Evolutionary conservation across 1,140 invertebrate species (phyloP), one percentile per base, ranked within the genome.

Genomic region (Mya arenaria): DNA sequence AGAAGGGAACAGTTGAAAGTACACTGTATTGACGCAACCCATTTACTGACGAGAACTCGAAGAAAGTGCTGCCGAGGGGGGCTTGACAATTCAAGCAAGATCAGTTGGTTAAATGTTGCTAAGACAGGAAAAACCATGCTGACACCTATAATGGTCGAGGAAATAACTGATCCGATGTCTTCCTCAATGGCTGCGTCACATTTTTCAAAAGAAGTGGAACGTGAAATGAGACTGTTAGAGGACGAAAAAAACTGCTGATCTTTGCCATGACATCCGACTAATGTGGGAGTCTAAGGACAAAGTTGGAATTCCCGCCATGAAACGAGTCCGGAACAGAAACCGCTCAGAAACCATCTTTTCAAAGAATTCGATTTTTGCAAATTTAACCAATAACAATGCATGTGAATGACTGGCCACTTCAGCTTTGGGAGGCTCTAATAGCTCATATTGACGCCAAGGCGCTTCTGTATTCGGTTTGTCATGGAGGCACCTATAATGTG

Each of bases 401-500:
- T 66, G 34, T 74, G n/a, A 60, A 60, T 78, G 74, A 28, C 37
- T 78, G 74, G 41, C 75, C 63, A 17, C 39, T 58, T 34, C 69
- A 82, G 62, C 41, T 74, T 55, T 82, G 80, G 80, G 80, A 82
- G 71, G 80, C 80, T 19, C 36, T 82, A 39, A 36, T 82, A 25
- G 41, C 80, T 17, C 72, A 36, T 37, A 75, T 75, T 17, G 80
- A 74, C 58, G 62, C 80, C 6, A 82, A 75, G 36, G 34, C 30
- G 23, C 32, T 62, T 10, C 23, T 82, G 19, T 68, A 66, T 69
- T 39, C 79, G n/a, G n/a, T 82, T n/a, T 74, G 71, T 41, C 60
- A 68, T 32, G 48, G 37, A 68, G 48, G 62, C 23, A 66, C 71
- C 8, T 74, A 81, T 36, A 75, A 83, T 48, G 48, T 83, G 15